Conservation (phyloP, 2,888 invertebrate genomes). For the Aporophyla lueneburgensis region DNA sequence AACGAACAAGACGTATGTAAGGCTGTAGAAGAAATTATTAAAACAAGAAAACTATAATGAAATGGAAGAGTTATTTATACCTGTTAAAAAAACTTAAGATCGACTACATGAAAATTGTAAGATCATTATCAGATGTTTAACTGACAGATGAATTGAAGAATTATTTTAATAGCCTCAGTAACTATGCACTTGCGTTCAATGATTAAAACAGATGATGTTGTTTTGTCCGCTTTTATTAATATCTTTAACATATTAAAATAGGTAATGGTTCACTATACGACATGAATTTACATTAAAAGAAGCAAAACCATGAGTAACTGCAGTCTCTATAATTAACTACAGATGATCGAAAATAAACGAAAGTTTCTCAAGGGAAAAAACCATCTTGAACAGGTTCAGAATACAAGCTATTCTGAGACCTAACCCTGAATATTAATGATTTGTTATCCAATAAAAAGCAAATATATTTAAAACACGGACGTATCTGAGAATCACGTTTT, state of each 20-base stretch:
- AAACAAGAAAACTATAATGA: neutral
- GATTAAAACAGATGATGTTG: constrained; percentile 15
- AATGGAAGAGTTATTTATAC: neutral
- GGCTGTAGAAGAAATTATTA: too few species aligned
- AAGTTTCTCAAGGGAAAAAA: constrained; percentile 34
- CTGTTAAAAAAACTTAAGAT: neutral
- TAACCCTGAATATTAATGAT: constrained; percentile 54
- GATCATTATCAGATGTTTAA: neutral
- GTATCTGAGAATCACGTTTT: constrained; percentile 64
- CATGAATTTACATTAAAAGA: constrained; percentile 7
- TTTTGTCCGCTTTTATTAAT: neutral
- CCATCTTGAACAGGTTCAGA: constrained; percentile 10
- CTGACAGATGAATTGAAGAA: neutral
- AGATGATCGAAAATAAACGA: constrained; percentile 20
- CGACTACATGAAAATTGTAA: neutral
- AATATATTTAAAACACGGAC: constrained; percentile 53
- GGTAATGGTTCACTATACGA: neutral
- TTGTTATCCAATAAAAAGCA: constrained; percentile 48
- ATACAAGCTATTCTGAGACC: constrained; percentile 30
- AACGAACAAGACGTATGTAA: neutral
- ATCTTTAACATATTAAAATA: constrained; percentile 15
- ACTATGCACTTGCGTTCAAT: neutral
- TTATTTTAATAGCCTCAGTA: neutral
- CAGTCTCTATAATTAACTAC: neutral
- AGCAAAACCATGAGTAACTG: neutral